A percentile compares a stretch with the other conserved stretches of the same genome.
These are phyloP conservation scores for Hippopotamyrus pictus DNA, from an alignment of 2,797 vertebrate species.

Conservation along the genomic window DNA sequence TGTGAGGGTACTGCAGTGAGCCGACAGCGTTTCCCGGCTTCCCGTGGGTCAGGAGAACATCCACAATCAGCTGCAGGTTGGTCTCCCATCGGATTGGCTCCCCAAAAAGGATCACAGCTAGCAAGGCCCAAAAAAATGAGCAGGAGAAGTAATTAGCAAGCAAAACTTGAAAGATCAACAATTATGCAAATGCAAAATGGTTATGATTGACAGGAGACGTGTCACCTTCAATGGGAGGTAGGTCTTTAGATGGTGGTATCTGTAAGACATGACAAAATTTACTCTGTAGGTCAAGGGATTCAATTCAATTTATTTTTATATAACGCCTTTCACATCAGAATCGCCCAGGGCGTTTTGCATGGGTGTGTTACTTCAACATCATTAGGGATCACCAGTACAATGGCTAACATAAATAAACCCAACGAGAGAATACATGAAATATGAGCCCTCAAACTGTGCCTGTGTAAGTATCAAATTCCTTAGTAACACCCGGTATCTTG, in stretches of 20 bases:
- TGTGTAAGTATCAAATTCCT: neutral
- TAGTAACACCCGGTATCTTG: neutral
- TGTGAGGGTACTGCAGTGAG: slow-evolving; percentile 72
- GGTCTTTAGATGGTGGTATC: slow-evolving; percentile 63
- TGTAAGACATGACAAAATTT: slow-evolving; percentile 43
- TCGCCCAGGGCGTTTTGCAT: neutral
- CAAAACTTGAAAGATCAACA: neutral
- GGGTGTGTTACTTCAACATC: neutral
- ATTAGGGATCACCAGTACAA: neutral
- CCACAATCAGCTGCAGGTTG: slow-evolving; percentile 82
- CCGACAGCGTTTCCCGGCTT: slow-evolving; percentile 60
- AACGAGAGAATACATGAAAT: neutral
- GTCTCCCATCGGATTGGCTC: slow-evolving; percentile 98
- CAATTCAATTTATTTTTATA: neutral
- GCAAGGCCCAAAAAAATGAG: slow-evolving; percentile 12
- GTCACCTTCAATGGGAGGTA: slow-evolving; percentile 82
- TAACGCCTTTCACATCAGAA: neutral
- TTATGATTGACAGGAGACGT: slow-evolving; percentile 18
- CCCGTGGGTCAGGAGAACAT: slow-evolving; percentile 82
- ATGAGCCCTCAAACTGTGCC: neutral
- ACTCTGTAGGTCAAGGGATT: neutral
- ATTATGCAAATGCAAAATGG: neutral
- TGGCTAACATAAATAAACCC: neutral
- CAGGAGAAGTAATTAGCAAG: neutral
- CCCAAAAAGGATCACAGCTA: slow-evolving; percentile 87